Evolutionary conservation across 2,888 invertebrate species (phyloP).

Genomic region (Zhuqinia jingwanae): DNA sequence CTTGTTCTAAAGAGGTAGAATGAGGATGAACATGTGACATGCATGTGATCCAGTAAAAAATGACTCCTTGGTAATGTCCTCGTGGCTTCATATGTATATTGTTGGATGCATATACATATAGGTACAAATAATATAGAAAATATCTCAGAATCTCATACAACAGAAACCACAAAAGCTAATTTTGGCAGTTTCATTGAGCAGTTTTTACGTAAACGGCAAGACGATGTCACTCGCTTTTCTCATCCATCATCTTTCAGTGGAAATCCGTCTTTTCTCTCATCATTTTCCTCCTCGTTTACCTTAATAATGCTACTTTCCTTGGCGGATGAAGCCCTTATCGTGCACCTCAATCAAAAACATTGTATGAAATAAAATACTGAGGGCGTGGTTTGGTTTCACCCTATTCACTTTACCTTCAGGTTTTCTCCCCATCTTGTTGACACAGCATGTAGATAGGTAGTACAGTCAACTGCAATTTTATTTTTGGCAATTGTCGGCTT

Average conservation of each 20-base stretch:
- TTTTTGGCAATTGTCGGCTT: no score
- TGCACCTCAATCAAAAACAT: constrained; percentile 5
- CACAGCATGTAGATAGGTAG: not conserved
- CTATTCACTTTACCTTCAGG: no score
- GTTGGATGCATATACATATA: not conserved
- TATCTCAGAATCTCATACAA: not conserved
- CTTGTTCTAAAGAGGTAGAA: no score
- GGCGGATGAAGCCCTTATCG: constrained; percentile 2
- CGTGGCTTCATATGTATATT: no score
- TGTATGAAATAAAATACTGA: no score
- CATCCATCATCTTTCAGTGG: constrained; percentile 18
- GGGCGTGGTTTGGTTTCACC: not conserved
- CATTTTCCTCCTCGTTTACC: not conserved
- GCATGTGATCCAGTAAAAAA: no score
- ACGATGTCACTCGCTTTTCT: not conserved
- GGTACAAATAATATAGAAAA: no score
- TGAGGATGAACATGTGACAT: no score
- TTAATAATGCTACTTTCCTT: not conserved
- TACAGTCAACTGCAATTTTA: not conserved
- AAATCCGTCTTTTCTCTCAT: not conserved
- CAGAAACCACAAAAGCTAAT: constrained; percentile 4
- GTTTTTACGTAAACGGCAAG: not conserved
- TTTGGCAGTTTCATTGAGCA: not conserved
- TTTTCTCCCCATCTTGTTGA: not conserved
- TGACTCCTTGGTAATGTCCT: no score